These are phyloP conservation scores for Salvelinus fontinalis DNA, from an alignment of 2,113 vertebrate species.

Conservation along the genomic window DNA sequence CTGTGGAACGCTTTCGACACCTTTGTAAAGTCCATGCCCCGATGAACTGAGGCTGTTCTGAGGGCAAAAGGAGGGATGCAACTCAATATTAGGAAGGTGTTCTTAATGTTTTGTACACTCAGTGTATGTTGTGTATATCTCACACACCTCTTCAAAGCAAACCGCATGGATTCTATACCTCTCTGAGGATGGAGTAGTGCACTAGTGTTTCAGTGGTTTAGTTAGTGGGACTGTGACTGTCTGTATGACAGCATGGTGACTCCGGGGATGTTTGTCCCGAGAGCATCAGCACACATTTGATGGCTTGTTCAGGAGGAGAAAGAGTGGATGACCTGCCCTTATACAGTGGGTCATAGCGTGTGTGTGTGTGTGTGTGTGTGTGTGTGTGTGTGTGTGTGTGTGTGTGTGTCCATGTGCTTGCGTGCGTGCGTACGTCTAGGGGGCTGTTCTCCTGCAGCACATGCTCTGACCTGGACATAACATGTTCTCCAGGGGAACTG, in stretches of 20 bases:
- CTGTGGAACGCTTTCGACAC: no score
- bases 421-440: background rate
- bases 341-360: background rate
- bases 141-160: background rate
- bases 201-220: background rate
- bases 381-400: background rate
- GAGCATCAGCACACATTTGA: background rate
- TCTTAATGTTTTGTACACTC: no score
- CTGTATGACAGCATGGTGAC: background rate
- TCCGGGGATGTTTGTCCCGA: background rate
- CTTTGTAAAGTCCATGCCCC: no score
- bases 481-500: background rate
- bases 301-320: background rate
- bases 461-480: constrained; percentile 1
- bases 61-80: no score
- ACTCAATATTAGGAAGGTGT: no score
- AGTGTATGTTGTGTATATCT: background rate
- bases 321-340: background rate
- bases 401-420: background rate
- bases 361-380: background rate
- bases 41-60: no score
- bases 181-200: background rate
- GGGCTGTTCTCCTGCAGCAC: background rate
- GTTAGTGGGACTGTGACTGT: background rate
- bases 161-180: background rate